Conservation (phyloP, 2,113 vertebrate genomes). For the Phylloscopus whistleri region DNA sequence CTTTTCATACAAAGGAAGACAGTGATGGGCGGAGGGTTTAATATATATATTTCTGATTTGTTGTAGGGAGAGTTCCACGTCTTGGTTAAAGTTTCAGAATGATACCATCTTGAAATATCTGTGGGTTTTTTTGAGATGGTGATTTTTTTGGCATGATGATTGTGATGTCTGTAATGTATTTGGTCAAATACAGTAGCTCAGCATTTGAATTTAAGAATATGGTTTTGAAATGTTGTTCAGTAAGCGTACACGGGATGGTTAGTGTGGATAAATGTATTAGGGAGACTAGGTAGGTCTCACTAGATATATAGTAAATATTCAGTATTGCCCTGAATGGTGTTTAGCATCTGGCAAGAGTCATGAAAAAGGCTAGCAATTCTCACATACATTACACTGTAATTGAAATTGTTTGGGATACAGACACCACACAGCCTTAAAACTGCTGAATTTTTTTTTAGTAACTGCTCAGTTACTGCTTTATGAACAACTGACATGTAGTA, state of each 20-base stretch:
- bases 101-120: neutral
- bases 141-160: neutral
- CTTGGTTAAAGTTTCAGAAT: neutral
- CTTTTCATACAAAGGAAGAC: neutral
- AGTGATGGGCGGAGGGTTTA: neutral
- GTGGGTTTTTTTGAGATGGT: neutral
- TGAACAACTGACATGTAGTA: neutral
- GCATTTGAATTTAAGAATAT: neutral
- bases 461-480: neutral
- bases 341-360: neutral
- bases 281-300: neutral
- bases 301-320: neutral
- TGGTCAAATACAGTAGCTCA: neutral
- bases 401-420: neutral
- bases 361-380: neutral
- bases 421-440: neutral
- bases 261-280: neutral
- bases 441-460: neutral
- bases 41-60: neutral
- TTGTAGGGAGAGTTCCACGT: neutral
- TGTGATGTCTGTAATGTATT: neutral
- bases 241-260: rapidly evolving
- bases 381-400: neutral
- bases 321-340: neutral
- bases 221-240: neutral